These are phyloP conservation scores for Coelopa pilipes DNA, from an alignment of 2,888 invertebrate species.

Conservation along the genomic window DNA sequence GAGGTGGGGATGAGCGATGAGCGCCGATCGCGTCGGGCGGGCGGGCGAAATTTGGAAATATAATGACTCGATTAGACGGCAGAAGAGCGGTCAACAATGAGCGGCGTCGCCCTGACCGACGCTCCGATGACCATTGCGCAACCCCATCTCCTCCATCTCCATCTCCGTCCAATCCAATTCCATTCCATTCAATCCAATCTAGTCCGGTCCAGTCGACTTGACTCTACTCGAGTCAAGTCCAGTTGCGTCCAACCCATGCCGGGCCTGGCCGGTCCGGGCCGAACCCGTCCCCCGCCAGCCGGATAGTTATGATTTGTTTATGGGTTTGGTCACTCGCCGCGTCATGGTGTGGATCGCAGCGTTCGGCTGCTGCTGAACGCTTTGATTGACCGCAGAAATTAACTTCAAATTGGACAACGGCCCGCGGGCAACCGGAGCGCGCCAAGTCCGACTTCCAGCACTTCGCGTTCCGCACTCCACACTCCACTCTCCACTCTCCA, in stretches of 20 bases:
- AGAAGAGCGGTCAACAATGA: slow-evolving; percentile 12
- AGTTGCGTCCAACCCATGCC: not conserved
- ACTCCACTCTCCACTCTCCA: not conserved
- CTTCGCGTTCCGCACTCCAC: not conserved
- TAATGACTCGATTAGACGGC: slow-evolving; percentile 31
- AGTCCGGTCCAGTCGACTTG: not conserved
- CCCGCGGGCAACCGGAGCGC: slow-evolving; percentile 19
- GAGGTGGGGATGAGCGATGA: not conserved
- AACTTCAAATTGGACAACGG: slow-evolving; percentile 26
- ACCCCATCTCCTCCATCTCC: not conserved
- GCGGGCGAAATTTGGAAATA: slow-evolving; percentile 17
- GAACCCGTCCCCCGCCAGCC: slow-evolving; percentile 13
- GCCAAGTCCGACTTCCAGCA: not conserved
- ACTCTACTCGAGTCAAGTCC: no score
- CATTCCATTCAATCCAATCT: not conserved
- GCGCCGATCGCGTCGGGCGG: no score
- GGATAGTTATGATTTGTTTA: slow-evolving; percentile 29
- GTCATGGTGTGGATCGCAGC: slow-evolving; percentile 21
- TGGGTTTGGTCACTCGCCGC: slow-evolving; percentile 30
- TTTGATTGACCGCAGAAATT: slow-evolving; percentile 37
- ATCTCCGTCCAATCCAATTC: not conserved
- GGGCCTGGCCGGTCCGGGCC: not conserved
- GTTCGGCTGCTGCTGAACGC: slow-evolving; percentile 13
- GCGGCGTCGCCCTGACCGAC: not conserved
- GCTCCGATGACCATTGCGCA: slow-evolving; percentile 19